Conservation (phyloP, 2,888 invertebrate species). For the Pyralis farinalis region DNA sequence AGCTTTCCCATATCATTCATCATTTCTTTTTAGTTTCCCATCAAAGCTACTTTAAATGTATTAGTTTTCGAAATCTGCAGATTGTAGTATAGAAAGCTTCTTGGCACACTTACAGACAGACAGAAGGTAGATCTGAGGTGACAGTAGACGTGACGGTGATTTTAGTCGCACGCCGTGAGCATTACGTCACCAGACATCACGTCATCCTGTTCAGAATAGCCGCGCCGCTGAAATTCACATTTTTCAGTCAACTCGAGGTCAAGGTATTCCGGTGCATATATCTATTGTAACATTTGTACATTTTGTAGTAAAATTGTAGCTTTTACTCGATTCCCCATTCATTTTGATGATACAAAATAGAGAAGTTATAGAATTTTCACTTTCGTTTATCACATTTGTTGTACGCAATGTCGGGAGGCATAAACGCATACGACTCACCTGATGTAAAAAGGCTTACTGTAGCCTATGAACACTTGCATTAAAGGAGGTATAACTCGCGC, state of each 20-base stretch:
- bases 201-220: constrained; percentile 53
- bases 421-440: too few species aligned
- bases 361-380: background rate
- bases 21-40: too few species aligned
- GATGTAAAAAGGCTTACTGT: too few species aligned
- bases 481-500: too few species aligned
- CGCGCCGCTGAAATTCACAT: constrained; percentile 41
- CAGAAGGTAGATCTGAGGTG: constrained; percentile 32
- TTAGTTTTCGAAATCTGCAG: too few species aligned
- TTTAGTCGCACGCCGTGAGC: constrained; percentile 22
- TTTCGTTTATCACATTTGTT: background rate
- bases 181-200: constrained; percentile 53
- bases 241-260: constrained; percentile 54
- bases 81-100: background rate
- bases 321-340: background rate
- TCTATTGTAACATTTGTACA: constrained; percentile 18
- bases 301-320: background rate
- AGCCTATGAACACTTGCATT: too few species aligned
- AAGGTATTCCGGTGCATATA: constrained; percentile 40
- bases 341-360: background rate
- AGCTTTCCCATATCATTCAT: too few species aligned
- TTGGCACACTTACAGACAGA: constrained; percentile 27
- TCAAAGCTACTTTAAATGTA: too few species aligned
- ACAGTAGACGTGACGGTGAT: constrained; percentile 28
- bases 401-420: too few species aligned